Evolutionary conservation across 2,888 invertebrate species (phyloP).

Genomic region (Tenthredo mesomela): DNA sequence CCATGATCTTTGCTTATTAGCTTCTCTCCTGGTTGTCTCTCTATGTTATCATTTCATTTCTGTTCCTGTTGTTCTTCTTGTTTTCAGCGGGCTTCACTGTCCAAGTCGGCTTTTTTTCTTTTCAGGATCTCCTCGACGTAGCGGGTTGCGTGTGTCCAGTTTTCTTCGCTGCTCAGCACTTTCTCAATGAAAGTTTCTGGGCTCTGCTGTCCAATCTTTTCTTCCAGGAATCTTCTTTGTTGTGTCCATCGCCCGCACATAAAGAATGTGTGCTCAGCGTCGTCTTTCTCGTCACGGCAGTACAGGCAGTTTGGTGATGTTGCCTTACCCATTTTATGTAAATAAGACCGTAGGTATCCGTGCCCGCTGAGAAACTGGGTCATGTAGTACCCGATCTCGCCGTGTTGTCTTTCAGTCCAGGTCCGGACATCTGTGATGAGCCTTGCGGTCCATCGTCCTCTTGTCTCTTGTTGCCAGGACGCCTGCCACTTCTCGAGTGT

Average conservation of each 20-base stretch:
- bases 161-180: neutral
- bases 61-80: neutral
- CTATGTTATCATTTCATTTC: too few species aligned
- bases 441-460: conserved; percentile 54
- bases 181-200: neutral
- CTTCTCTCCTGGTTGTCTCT: neutral
- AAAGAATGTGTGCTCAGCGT: conserved; percentile 13
- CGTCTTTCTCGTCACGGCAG: neutral
- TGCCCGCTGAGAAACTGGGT: conserved; percentile 55
- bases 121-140: neutral
- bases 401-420: conserved; percentile 54
- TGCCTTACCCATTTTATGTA: conserved; percentile 19
- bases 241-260: neutral
- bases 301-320: neutral
- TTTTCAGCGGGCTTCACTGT: too few species aligned
- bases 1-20: too few species aligned
- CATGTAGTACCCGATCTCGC: conserved; percentile 54
- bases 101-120: neutral
- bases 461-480: conserved; percentile 50
- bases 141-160: neutral
- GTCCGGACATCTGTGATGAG: conserved; percentile 43
- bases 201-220: neutral
- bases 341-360: conserved; percentile 55
- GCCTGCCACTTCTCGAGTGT: conserved; percentile 53
- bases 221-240: neutral